phyloP scores from a whole-genome alignment of 1,140 invertebrate species.

The Pinna nobilis region DNA sequence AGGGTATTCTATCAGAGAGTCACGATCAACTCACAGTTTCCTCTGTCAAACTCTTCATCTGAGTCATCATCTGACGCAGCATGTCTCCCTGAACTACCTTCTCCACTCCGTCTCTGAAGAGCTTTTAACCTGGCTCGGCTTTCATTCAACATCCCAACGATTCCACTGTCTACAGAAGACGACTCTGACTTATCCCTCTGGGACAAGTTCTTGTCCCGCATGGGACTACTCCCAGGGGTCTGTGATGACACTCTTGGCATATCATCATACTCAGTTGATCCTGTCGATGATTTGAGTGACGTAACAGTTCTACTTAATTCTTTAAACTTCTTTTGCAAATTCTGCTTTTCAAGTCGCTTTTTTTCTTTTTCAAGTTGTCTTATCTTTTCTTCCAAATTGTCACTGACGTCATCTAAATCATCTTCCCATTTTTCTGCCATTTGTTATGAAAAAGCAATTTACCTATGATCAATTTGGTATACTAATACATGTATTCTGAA shows the following conservation, averaged over 20 bases:
- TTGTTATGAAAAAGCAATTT: background rate
- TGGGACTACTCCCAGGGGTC: background rate
- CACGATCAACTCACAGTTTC: background rate
- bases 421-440: constrained; percentile 50
- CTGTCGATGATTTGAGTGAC: constrained; percentile 21
- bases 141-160: constrained; percentile 17
- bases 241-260: background rate
- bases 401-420: constrained; percentile 32
- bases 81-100: background rate
- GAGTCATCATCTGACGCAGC: background rate
- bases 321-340: constrained; percentile 42
- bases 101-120: background rate
- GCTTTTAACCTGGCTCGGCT: background rate
- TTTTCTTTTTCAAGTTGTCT: constrained; percentile 41
- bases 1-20: background rate
- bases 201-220: constrained; percentile 5
- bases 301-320: constrained; percentile 37
- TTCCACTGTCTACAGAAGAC: background rate
- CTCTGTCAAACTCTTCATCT: background rate
- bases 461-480: background rate
- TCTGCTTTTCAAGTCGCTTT: constrained; percentile 34
- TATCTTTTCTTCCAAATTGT: constrained; percentile 36
- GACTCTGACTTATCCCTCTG: background rate
- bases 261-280: constrained; percentile 3
- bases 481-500: background rate